Evolutionary conservation across 2,113 vertebrate species (phyloP).

Genomic region (Cepphus grylle): DNA sequence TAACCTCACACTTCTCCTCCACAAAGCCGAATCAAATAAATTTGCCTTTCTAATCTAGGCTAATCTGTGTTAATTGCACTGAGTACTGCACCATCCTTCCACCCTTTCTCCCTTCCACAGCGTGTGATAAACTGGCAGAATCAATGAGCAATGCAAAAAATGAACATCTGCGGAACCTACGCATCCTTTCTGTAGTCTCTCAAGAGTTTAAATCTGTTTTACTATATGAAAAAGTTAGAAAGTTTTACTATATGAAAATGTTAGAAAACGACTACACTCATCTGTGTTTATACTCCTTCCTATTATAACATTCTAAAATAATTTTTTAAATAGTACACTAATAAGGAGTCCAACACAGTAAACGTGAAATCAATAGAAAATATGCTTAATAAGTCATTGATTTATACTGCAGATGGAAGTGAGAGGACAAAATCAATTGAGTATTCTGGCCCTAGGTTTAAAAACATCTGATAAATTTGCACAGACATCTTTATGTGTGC

Average conservation of each 20-base stretch:
- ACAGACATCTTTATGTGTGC: neutral
- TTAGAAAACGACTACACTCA: neutral
- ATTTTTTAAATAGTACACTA: neutral
- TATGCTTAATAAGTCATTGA: neutral
- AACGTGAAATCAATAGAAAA: neutral
- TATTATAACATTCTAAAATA: neutral
- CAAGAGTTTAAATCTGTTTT: neutral
- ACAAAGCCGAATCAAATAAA: neutral
- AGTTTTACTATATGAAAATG: neutral
- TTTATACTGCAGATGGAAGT: neutral
- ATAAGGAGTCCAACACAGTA: neutral
- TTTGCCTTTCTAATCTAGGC: neutral
- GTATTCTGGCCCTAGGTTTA: neutral
- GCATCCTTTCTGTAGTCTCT: neutral
- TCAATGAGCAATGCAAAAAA: neutral
- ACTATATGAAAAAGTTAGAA: neutral
- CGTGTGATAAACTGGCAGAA: neutral
- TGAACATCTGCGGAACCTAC: neutral
- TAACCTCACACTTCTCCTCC: neutral
- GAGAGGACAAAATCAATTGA: neutral
- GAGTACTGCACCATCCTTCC: neutral
- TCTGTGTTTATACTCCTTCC: neutral
- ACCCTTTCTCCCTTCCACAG: neutral
- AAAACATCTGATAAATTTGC: neutral
- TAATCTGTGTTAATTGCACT: neutral